phyloP scores from a whole-genome alignment of 2,797 vertebrate species.

The Falco biarmicus region DNA sequence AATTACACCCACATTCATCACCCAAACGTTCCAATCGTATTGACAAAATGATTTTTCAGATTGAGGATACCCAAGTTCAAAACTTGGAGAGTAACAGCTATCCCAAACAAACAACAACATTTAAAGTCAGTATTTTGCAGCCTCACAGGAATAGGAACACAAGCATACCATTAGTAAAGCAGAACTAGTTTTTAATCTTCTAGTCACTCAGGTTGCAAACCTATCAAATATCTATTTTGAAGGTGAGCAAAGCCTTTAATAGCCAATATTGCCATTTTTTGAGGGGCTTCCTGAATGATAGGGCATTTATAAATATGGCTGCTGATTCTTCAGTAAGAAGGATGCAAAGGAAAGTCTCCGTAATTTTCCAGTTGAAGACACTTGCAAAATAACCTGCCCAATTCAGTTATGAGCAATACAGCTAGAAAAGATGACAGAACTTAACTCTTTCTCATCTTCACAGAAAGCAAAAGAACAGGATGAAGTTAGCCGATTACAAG shows the following conservation, averaged over 20 bases:
- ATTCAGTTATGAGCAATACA: conserved; percentile 2
- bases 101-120: background rate
- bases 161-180: background rate
- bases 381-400: conserved; percentile 51
- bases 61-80: background rate
- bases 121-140: background rate
- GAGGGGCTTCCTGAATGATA: background rate
- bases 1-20: background rate
- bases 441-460: conserved; percentile 18
- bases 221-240: background rate
- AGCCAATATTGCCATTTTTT: background rate
- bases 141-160: background rate
- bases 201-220: background rate
- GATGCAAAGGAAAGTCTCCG: conserved; percentile 27
- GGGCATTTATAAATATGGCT: background rate
- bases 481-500: background rate
- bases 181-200: background rate
- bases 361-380: conserved; percentile 58
- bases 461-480: background rate
- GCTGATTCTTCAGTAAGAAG: background rate
- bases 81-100: background rate
- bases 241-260: background rate
- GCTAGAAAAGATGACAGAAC: background rate
- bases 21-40: background rate
- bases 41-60: background rate